Conservation (phyloP, 2,113 vertebrate species). For the Lanius ludovicianus region DNA sequence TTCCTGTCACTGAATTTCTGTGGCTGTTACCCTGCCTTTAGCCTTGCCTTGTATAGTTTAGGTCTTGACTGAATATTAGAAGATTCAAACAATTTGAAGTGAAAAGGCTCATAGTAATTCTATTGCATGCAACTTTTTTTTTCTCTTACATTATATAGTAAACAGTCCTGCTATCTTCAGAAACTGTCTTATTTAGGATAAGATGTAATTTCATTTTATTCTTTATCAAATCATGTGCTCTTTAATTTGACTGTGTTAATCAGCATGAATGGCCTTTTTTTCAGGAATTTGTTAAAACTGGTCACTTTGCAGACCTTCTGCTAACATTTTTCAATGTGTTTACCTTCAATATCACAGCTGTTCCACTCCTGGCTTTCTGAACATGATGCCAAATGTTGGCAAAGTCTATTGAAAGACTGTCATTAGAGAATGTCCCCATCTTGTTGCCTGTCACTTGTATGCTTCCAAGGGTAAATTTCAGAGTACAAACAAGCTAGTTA, state of each 20-base stretch:
- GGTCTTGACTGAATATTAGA: not conserved
- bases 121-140: not conserved
- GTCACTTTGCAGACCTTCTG: conserved; percentile 49
- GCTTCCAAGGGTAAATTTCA: not conserved
- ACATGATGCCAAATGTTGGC: conserved; percentile 21
- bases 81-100: not conserved
- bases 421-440: not conserved
- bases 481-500: not conserved
- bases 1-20: not conserved
- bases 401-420: not conserved
- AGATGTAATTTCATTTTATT: conserved; percentile 10
- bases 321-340: conserved; percentile 39
- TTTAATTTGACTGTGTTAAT: conserved; percentile 36
- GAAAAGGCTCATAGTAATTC: not conserved
- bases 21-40: not conserved
- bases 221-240: conserved; percentile 4
- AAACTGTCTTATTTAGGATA: not conserved
- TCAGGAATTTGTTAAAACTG: not conserved
- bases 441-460: not conserved
- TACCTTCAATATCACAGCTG: conserved; percentile 60
- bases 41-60: not conserved
- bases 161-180: not conserved
- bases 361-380: conserved; percentile 37
- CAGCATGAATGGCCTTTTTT: not conserved
- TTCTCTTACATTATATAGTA: not conserved